Evolutionary conservation across 2,888 invertebrate species (phyloP).

Genomic region (Dolichopus griseipennis): DNA sequence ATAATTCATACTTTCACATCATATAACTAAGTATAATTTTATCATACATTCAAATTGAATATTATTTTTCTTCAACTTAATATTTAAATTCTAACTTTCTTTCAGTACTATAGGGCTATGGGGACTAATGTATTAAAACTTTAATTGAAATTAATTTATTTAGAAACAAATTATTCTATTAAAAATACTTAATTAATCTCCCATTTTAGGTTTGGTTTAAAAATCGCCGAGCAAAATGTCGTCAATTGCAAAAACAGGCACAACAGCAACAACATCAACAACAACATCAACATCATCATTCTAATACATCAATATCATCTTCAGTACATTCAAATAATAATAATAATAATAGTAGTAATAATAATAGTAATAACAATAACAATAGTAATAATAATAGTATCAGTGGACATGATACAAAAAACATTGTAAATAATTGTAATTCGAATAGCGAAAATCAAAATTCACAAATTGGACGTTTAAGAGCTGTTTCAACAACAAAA

Average conservation of each 20-base stretch:
- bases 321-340: slow-evolving; percentile 13
- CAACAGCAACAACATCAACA: slow-evolving; percentile 21
- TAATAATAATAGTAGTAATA: slow-evolving; percentile 17
- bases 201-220: slow-evolving; percentile 86
- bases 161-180: too few relatives aligned
- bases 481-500: slow-evolving; percentile 20
- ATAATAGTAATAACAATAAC: slow-evolving; percentile 19
- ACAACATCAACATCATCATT: slow-evolving; percentile 18
- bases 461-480: slow-evolving; percentile 17
- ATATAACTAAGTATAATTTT: too few relatives aligned
- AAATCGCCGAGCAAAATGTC: slow-evolving; percentile 86
- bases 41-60: too few relatives aligned
- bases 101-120: too few relatives aligned
- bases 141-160: too few relatives aligned
- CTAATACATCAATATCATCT: slow-evolving; percentile 22
- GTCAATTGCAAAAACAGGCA: slow-evolving; percentile 63
- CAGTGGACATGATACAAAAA: slow-evolving; percentile 14
- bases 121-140: too few relatives aligned
- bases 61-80: too few relatives aligned
- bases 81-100: too few relatives aligned
- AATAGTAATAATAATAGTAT: slow-evolving; percentile 19
- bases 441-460: slow-evolving; percentile 2
- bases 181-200: too few relatives aligned
- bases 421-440: background rate
- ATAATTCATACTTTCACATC: too few relatives aligned